Evolutionary conservation across 53 echinoderm and acorn worm genomes (phyloP), one percentile per base, ranked within the genome.

Genomic region (Arbacia lixula): DNA sequence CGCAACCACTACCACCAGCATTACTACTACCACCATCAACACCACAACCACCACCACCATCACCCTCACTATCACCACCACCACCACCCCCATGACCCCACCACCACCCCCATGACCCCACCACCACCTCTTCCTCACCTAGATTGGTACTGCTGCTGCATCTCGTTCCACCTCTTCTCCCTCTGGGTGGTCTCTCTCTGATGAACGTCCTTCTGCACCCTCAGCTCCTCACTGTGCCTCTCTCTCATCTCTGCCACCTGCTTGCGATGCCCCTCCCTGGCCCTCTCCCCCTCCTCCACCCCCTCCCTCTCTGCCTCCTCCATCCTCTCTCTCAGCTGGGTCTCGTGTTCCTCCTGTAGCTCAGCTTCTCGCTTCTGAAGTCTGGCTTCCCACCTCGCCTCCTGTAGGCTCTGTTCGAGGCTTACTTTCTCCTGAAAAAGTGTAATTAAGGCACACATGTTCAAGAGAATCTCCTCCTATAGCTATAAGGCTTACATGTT

Each of bases 351-450:
- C 20, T 71, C 81, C 38, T 72, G 62, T 33, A 90, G 83, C 39
- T 97, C 94, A 64, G 84, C 82, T 68, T 94, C 98, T 85, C 94
- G 86, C 40, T 84, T 90, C 65, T 86, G 86, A 24, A 87, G 90
- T 17, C 58, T 72, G 20, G 98, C 94, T 76, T 97, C 98, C 51
- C 82, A 89, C n/a, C 88, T 73, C 21, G 98, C 94, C 64, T 78
- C 72, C 71, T 93, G 92, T 30, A 94, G 82, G 36, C 76, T 88
- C 41, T 93, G 64, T 85, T 97, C 98, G 16, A 94, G 72, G 20
- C 36, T 71, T 3, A 60, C 41, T 24, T 91, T 92, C 69, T 97
- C 97, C 97, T 97, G 34, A 12, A 21, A 58, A 27, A 43, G 57
- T 5, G 46, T 10, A 14, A 46, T n/a, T n/a, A n/a, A n/a, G n/a